Conservation (phyloP, 64 coral and sea anemone species). For the Dendronephthya gigantea region DNA sequence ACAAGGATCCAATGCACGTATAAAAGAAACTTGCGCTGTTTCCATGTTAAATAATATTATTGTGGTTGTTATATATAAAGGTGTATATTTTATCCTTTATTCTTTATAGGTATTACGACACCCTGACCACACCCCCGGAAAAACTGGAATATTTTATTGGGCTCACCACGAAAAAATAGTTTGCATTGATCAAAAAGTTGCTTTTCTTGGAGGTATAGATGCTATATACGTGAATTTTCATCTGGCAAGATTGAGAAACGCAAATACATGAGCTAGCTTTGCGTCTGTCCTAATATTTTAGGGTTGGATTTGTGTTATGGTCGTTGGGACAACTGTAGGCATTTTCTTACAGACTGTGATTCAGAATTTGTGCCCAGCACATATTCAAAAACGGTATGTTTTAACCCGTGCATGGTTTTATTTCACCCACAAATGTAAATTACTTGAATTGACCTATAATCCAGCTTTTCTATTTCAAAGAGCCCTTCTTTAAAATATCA, state of each 20-base stretch:
- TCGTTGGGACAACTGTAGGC: constrained; percentile 65
- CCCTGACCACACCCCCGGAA: constrained; percentile 77
- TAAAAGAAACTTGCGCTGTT: no score
- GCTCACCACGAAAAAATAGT: constrained; percentile 96
- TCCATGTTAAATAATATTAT: no score
- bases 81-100: neutral
- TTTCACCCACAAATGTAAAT: no score
- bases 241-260: no score
- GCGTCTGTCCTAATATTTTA: neutral
- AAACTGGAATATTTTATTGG: constrained; percentile 72
- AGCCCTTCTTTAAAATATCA: no score
- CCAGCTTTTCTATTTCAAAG: no score
- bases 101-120: constrained; percentile 67
- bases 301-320: constrained; percentile 93
- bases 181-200: constrained; percentile 74
- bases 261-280: no score
- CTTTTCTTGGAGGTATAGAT: constrained; percentile 76
- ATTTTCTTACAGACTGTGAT: constrained; percentile 74
- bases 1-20: no score
- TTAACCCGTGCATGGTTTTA: no score
- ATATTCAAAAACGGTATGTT: neutral
- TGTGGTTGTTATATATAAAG: no score
- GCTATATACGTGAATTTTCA: neutral
- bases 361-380: constrained; percentile 16
- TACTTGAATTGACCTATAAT: no score